phyloP scores from a whole-genome alignment of 1,140 invertebrate species.

The Carcinoscorpius rotundicauda region DNA sequence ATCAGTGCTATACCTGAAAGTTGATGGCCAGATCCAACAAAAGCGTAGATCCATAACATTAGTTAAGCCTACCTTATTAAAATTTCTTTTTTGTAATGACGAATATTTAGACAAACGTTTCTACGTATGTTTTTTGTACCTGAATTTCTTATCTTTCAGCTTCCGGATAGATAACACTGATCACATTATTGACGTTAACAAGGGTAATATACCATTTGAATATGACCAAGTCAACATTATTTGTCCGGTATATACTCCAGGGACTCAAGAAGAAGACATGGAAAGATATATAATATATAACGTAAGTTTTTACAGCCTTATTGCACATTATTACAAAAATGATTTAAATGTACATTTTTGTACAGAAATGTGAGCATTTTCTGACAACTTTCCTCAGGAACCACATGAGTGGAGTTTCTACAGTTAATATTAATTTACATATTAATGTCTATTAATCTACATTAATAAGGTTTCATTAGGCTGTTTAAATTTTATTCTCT shows the following conservation, averaged over 20 bases:
- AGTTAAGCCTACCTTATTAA: too few relatives aligned
- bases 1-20: too few relatives aligned
- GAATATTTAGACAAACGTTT: not conserved
- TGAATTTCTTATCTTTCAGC: conserved; percentile 46
- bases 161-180: conserved; percentile 96
- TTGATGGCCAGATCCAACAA: too few relatives aligned
- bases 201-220: conserved; percentile 81
- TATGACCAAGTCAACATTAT: conserved; percentile 94
- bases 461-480: too few relatives aligned
- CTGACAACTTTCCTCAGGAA: too few relatives aligned
- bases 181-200: conserved; percentile 92
- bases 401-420: too few relatives aligned
- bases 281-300: conserved; percentile 96
- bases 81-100: too few relatives aligned
- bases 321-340: not conserved
- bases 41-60: too few relatives aligned
- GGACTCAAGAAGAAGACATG: conserved; percentile 72
- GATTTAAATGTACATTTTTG: not conserved
- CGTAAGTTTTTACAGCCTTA: conserved; percentile 43
- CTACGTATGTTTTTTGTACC: conserved; percentile 3
- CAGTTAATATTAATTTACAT: not conserved
- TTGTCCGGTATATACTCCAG: conserved; percentile 78
- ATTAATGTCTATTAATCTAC: not conserved
- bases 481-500: too few relatives aligned
- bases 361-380: too few relatives aligned